Base-by-base conservation (phyloP, 2,113 vertebrate genomes). In the Dermatemys mawii region DNA sequence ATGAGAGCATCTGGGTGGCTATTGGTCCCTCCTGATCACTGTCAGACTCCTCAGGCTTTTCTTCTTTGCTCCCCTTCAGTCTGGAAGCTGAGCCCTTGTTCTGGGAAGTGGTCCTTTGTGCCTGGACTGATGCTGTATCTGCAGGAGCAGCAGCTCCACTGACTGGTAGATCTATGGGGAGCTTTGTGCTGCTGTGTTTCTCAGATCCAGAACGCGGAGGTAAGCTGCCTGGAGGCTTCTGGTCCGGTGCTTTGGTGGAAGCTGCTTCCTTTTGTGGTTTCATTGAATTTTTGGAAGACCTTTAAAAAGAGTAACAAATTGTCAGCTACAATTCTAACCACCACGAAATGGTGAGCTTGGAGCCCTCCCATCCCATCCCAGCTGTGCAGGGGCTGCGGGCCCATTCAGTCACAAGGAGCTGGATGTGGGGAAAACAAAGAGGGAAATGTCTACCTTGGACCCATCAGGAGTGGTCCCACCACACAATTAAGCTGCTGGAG, bases 1-100 rank as follows among this genome's bases (percentile, higher is more conserved):
- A 99, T 1, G 99, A 99, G 46, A 99, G 98, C 99, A 99, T 98
- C 97, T 99, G 99, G 26, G 99, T 98, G 19, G 99, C 99, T 2
- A 99, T 98, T 2, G 99, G 99, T 12, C 98, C 98, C 91, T 99
- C 99, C 0, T 96, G 97, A 84, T 99, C 99, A 1, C 99, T 98
- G 63, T 99, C 99, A 0, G 99, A 99, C 1, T 99, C 98, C 7
- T 98, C 98, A 0, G 89, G 96, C 38, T 95, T 93, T 84, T 95
- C 11, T 44, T 70, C 97, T 82, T 70, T 95, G 48, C 78, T 60
- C 22, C 95, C 96, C 84, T 97, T 98, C 51, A 54, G 93, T 54
- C 96, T 98, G 14, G 76, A 85, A 49, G 87, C 22, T 10, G 93
- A 49, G 86, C 80, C 94, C 93, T 96, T 86, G 35, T 76, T 88